phyloP scores from a whole-genome alignment of 1,140 invertebrate species.

The Reticulitermes speratus region DNA sequence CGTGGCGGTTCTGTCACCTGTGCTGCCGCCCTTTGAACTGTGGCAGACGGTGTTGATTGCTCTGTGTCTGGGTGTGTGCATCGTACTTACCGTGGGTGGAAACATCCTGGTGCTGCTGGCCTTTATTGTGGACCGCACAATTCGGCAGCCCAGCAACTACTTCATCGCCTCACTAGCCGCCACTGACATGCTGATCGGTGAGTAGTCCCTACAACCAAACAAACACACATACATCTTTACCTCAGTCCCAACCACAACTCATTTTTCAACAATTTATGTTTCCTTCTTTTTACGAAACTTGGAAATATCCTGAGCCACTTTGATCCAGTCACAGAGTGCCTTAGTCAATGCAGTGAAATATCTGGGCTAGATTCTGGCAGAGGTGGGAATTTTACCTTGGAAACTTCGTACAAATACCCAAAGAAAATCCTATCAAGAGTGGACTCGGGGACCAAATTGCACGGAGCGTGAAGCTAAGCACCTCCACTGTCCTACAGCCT shows the following conservation, averaged over 20 bases:
- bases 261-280: too few species aligned
- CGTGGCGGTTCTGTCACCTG: slow-evolving; percentile 50
- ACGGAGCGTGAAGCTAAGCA: too few species aligned
- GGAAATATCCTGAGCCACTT: too few species aligned
- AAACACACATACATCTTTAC: background rate
- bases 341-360: too few species aligned
- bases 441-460: too few species aligned
- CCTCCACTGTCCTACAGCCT: too few species aligned
- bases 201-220: slow-evolving; percentile 42
- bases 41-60: slow-evolving; percentile 92
- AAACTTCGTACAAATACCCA: too few species aligned
- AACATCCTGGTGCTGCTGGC: slow-evolving; percentile 96
- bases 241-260: background rate
- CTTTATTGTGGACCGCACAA: slow-evolving; percentile 95
- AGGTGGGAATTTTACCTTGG: too few species aligned
- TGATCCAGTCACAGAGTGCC: too few species aligned
- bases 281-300: too few species aligned
- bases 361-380: too few species aligned
- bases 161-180: slow-evolving; percentile 98
- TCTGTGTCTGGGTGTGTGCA: slow-evolving; percentile 83
- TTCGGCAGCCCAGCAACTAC: slow-evolving; percentile 98
- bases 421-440: too few species aligned
- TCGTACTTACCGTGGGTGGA: slow-evolving; percentile 89
- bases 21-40: slow-evolving; percentile 81
- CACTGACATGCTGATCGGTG: slow-evolving; percentile 97